Evolutionary conservation across 2,888 invertebrate species (phyloP).

Genomic region (Pomacea canaliculata): DNA sequence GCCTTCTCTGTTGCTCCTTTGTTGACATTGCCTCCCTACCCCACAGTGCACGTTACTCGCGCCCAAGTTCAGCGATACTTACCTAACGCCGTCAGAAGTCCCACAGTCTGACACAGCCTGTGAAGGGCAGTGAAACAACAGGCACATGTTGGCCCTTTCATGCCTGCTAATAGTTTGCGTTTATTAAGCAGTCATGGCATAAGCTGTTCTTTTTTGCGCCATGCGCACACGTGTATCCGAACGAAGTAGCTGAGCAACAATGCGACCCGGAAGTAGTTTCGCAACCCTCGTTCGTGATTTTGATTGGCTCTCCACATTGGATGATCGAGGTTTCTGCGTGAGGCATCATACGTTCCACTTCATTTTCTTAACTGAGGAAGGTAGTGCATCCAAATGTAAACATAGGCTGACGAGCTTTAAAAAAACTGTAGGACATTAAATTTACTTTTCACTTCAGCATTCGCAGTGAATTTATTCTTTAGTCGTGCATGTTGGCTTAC

Average conservation of each 20-base stretch:
- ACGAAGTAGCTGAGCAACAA: slow-evolving; percentile 16
- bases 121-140: slow-evolving; percentile 41
- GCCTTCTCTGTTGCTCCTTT: slow-evolving; percentile 3
- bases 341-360: no score
- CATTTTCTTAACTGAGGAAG: no score
- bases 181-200: not conserved
- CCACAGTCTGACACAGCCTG: slow-evolving; percentile 45
- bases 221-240: slow-evolving; percentile 11
- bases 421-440: no score
- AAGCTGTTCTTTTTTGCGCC: slow-evolving; percentile 4
- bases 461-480: no score
- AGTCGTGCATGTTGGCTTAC: no score
- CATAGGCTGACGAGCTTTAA: no score
- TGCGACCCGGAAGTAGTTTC: slow-evolving; percentile 22
- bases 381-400: no score
- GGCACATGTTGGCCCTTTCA: slow-evolving; percentile 26
- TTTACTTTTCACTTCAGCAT: no score
- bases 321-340: no score
- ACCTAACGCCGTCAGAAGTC: slow-evolving; percentile 48
- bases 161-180: slow-evolving; percentile 7
- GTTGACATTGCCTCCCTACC: slow-evolving; percentile 16
- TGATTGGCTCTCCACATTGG: no score
- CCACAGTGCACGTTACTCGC: no score
- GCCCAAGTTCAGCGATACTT: slow-evolving; percentile 20
- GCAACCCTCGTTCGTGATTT: slow-evolving; percentile 1